Conservation (phyloP, 2,113 vertebrate species). For the Dissostichus mawsoni region DNA sequence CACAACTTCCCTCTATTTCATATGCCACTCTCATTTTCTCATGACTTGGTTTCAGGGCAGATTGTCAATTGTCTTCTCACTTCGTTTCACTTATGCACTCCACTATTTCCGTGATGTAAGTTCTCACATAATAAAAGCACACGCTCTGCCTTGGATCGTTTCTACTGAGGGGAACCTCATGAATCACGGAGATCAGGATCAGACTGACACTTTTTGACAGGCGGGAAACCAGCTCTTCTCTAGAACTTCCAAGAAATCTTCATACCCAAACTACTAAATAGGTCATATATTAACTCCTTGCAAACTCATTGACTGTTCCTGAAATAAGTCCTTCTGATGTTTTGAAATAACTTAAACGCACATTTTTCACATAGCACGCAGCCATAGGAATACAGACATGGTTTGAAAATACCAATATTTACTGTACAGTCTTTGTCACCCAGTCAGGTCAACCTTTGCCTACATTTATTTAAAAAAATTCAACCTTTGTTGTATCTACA, state of each 20-base stretch:
- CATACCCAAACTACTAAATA: slow-evolving; percentile 4
- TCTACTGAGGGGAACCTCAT: slow-evolving; percentile 8
- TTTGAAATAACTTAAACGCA: background rate
- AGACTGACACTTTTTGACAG: slow-evolving; percentile 34
- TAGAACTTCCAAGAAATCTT: background rate
- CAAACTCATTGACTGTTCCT: background rate
- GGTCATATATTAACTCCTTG: background rate
- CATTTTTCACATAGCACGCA: too few relatives aligned
- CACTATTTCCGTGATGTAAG: background rate
- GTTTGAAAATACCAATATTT: background rate
- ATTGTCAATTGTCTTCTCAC: too few relatives aligned
- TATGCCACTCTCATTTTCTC: background rate
- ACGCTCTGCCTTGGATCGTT: background rate
- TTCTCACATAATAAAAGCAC: slow-evolving; percentile 2
- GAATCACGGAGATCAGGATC: slow-evolving; percentile 40
- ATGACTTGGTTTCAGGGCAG: background rate
- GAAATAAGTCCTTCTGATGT: background rate
- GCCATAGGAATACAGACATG: background rate
- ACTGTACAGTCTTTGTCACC: slow-evolving; percentile 1
- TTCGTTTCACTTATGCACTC: background rate
- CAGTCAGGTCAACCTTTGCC: too few relatives aligned
- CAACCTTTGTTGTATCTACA: too few relatives aligned
- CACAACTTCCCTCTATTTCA: slow-evolving; percentile 4
- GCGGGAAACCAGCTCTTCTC: slow-evolving; percentile 16
- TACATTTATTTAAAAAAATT: too few relatives aligned